phyloP scores from a whole-genome alignment of 2,888 invertebrate genomes.

The Agrochola macilenta region DNA sequence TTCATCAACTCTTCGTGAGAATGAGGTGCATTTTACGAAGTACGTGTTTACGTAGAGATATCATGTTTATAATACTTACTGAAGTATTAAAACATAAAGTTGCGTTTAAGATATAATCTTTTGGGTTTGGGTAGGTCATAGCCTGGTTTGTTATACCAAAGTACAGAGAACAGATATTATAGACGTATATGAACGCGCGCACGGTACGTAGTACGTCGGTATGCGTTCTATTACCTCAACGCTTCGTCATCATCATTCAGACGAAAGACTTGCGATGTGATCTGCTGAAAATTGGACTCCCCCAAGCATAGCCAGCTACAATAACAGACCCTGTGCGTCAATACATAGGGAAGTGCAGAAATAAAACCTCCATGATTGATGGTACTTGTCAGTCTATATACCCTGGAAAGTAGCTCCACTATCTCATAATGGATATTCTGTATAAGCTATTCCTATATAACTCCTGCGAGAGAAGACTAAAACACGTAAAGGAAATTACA shows the following conservation, averaged over 20 bases:
- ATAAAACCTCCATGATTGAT: not conserved
- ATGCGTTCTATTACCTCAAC: not conserved
- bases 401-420: not conserved
- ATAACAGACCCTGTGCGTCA: not conserved
- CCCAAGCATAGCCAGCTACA: not conserved
- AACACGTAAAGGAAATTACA: conserved; percentile 6
- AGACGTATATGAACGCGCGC: too few species aligned
- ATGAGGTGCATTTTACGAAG: conserved; percentile 40
- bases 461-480: not conserved
- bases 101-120: not conserved
- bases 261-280: not conserved
- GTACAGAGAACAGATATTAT: not conserved
- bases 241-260: not conserved
- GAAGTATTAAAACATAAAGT: not conserved
- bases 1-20: conserved; percentile 49
- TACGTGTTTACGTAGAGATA: conserved; percentile 36
- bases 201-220: too few species aligned
- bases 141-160: not conserved
- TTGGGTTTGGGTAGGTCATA: not conserved
- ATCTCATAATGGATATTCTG: not conserved
- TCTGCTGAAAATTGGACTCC: too few species aligned
- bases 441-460: not conserved
- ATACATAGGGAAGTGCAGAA: not conserved
- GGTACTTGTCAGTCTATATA: not conserved
- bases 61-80: conserved; percentile 3